Evolutionary conservation across 2,113 vertebrate species (phyloP).

Genomic region (Formicarius rufipectus): DNA sequence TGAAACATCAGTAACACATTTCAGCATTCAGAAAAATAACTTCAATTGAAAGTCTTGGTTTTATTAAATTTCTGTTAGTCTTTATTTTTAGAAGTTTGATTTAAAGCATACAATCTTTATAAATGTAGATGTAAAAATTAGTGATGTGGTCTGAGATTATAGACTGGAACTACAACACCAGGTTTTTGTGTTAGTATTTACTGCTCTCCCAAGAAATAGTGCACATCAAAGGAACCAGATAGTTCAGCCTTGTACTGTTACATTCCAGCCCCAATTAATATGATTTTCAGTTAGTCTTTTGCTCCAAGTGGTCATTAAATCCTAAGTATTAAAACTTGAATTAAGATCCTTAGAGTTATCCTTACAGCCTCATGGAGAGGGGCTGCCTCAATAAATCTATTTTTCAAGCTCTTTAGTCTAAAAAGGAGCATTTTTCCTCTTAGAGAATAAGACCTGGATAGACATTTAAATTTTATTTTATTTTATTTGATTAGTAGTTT

Average conservation of each 20-base stretch:
- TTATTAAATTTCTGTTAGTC: not conserved
- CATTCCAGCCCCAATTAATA: not conserved
- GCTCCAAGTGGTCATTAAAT: not conserved
- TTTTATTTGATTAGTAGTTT: not conserved
- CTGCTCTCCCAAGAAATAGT: not conserved
- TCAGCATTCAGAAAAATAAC: not conserved
- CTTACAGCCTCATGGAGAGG: not conserved
- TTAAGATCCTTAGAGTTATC: not conserved
- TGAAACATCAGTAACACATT: not conserved
- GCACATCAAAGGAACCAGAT: not conserved
- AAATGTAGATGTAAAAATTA: not conserved
- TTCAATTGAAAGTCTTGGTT: not conserved
- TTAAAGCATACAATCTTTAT: not conserved
- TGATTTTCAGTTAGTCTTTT: not conserved
- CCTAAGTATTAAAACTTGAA: not conserved
- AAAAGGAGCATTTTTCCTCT: not conserved
- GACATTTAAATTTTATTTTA: not conserved
- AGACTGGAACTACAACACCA: not conserved
- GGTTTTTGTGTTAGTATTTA: not conserved
- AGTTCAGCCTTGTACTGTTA: fast-evolving
- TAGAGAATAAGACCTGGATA: not conserved
- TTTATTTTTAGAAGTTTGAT: not conserved
- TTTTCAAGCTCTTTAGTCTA: not conserved
- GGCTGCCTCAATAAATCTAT: not conserved
- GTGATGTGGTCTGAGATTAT: not conserved